Evolutionary conservation across 2,797 vertebrate genomes (phyloP).

Genomic region (Helostoma temminkii): DNA sequence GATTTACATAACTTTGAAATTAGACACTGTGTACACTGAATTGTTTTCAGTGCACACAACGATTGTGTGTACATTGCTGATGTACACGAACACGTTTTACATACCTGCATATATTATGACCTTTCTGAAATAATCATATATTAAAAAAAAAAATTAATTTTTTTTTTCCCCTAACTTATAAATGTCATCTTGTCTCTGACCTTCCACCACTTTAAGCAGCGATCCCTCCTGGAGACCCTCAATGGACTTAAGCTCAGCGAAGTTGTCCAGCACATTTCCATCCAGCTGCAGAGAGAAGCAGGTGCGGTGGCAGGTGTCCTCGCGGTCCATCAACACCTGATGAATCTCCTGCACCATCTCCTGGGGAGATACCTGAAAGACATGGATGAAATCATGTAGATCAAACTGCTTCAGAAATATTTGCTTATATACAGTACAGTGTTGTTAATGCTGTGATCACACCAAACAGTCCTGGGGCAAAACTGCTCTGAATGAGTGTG

Average conservation of each 20-base stretch:
- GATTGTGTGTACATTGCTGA: background rate
- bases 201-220: conserved; percentile 97
- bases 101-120: background rate
- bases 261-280: conserved; percentile 97
- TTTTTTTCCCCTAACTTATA: background rate
- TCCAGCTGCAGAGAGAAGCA: conserved; percentile 98
- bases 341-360: conserved; percentile 99
- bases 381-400: background rate
- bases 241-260: conserved; percentile 97
- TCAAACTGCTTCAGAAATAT: background rate
- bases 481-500: background rate
- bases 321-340: conserved; percentile 97
- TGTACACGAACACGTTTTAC: background rate
- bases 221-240: conserved; percentile 98
- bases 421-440: background rate
- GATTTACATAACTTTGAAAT: background rate
- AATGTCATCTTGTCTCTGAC: conserved; percentile 72
- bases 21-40: background rate
- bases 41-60: background rate
- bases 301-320: conserved; percentile 98
- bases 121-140: background rate
- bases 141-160: no score
- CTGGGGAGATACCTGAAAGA: conserved; percentile 94
- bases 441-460: background rate
- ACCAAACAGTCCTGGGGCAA: background rate